Conservation (phyloP, 2,888 invertebrate species). For the Drosophila mercatorum region DNA sequence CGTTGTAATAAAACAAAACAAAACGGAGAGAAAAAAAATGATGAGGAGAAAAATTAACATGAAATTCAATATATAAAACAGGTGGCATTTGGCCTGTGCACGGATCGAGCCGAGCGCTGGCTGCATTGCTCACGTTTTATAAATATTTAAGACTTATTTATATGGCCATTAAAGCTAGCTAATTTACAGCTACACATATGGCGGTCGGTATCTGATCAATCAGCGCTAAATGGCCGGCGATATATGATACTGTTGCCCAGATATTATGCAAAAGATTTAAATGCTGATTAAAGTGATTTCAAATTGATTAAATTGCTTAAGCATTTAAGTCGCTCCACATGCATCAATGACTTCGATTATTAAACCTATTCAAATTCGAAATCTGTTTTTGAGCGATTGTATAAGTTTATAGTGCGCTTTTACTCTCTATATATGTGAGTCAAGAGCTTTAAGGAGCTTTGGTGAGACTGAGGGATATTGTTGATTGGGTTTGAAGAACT, state of each 20-base stretch:
- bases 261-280: constrained; percentile 4
- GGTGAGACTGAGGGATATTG: neutral
- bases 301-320: constrained; percentile 4
- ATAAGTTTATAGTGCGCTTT: neutral
- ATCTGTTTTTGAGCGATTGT: neutral
- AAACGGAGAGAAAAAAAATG: neutral
- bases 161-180: constrained; percentile 34
- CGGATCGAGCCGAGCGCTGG: constrained; percentile 2
- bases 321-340: neutral
- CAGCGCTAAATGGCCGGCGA: constrained; percentile 25
- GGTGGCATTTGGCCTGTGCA: constrained; percentile 47
- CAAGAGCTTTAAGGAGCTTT: neutral
- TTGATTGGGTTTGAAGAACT: neutral
- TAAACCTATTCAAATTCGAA: too few species aligned
- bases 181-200: constrained; percentile 8
- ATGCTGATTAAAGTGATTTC: constrained; percentile 5
- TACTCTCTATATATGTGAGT: neutral
- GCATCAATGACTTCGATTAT: neutral
- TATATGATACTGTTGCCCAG: constrained; percentile 18
- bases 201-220: constrained; percentile 10
- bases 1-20: constrained; percentile 65
- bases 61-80: constrained; percentile 50
- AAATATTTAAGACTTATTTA: constrained; percentile 51
- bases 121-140: constrained; percentile 39
- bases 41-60: constrained; percentile 34